These are phyloP conservation scores for Ophthalmotilapia sp. DNA, from an alignment of 2,113 vertebrate genomes.

Conservation along the genomic window DNA sequence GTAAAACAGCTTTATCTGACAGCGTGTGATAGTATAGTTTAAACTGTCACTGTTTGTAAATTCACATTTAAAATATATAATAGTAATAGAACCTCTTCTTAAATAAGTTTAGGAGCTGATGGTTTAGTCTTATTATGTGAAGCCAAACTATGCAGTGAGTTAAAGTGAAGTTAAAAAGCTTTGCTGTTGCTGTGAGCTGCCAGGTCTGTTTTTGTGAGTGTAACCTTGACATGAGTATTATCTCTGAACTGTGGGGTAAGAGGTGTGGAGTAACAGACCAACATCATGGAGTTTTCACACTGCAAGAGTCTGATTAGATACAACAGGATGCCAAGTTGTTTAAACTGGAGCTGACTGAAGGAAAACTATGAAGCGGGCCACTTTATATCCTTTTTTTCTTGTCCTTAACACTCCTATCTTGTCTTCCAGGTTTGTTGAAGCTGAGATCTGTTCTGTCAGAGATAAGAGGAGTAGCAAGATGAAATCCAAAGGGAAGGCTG, in stretches of 20 bases:
- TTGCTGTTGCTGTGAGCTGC: neutral
- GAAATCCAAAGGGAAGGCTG: slow-evolving; percentile 87
- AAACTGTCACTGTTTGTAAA: neutral
- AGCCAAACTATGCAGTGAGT: neutral
- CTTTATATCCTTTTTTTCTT: neutral
- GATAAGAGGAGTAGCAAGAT: slow-evolving; percentile 60
- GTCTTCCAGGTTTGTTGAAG: neutral
- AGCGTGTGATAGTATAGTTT: neutral
- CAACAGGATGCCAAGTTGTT: slow-evolving; percentile 24
- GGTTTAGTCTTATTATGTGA: neutral
- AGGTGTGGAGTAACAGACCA: slow-evolving; percentile 44
- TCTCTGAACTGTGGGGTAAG: slow-evolving; percentile 56
- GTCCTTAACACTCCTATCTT: neutral
- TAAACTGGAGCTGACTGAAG: neutral
- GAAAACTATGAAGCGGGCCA: neutral
- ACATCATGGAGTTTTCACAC: slow-evolving; percentile 66
- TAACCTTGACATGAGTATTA: slow-evolving; percentile 65
- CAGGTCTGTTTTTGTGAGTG: slow-evolving; percentile 25
- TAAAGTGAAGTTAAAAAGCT: neutral
- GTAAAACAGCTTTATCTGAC: neutral
- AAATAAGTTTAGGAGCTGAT: neutral
- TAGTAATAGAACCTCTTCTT: neutral
- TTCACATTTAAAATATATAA: neutral
- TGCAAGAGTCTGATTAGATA: slow-evolving; percentile 54
- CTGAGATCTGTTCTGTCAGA: neutral